phyloP scores from a whole-genome alignment of 2,888 invertebrate species.

The Schizotus pectinicornis region DNA sequence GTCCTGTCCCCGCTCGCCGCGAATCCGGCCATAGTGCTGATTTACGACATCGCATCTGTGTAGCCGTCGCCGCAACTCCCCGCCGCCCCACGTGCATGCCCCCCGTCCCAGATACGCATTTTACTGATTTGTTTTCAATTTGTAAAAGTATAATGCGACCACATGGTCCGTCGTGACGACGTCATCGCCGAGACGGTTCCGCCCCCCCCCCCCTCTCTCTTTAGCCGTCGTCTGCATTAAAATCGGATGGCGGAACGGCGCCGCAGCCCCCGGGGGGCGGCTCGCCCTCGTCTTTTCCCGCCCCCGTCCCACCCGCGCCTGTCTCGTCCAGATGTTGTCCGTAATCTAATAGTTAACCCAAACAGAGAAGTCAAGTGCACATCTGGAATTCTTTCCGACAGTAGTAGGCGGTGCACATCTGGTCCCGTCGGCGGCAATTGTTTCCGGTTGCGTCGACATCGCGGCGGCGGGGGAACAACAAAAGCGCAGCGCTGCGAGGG shows the following conservation, averaged over 20 bases:
- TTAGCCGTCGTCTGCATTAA: not conserved
- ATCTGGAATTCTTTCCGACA: slow-evolving; percentile 48
- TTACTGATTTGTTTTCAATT: slow-evolving; percentile 53
- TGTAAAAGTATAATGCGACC: slow-evolving; percentile 23
- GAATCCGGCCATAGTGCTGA: slow-evolving; percentile 45
- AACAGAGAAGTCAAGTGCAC: slow-evolving; percentile 50
- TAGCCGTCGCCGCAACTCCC: slow-evolving; percentile 53
- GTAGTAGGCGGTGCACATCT: slow-evolving; percentile 25
- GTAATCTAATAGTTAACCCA: slow-evolving; percentile 51
- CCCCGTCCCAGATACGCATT: slow-evolving; percentile 53
- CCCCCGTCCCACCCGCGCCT: no score
- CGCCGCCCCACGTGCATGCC: slow-evolving; percentile 46
- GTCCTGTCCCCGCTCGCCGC: slow-evolving; percentile 34
- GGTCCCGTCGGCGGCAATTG: slow-evolving; percentile 10
- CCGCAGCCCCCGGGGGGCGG: not conserved
- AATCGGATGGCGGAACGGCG: not conserved
- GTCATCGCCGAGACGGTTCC: not conserved
- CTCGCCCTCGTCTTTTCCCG: not conserved
- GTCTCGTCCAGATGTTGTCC: slow-evolving; percentile 44
- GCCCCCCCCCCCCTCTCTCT: not conserved
- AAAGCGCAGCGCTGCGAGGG: not conserved
- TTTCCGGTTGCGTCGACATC: not conserved
- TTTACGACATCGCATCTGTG: slow-evolving; percentile 57
- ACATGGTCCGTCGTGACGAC: slow-evolving; percentile 10
- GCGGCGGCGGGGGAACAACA: no score